A percentile compares a stretch with the other conserved stretches of the same genome.
Evolutionary conservation across 2,888 invertebrate species (phyloP).

Genomic region (Nephrotoma appendiculata): DNA sequence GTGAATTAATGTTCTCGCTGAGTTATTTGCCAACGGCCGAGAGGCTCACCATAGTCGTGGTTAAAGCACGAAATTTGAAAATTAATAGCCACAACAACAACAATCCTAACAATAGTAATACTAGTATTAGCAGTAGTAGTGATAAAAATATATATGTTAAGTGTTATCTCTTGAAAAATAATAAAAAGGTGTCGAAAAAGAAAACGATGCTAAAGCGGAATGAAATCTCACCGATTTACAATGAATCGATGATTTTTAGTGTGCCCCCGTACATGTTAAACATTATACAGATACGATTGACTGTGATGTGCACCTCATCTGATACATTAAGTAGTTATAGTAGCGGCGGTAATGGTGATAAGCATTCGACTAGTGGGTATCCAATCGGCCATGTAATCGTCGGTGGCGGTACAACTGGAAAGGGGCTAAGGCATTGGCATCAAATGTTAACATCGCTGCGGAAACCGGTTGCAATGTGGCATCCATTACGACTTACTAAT

Average conservation of each 20-base stretch:
- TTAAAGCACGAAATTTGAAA: constrained; percentile 55
- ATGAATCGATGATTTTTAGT: constrained; percentile 73
- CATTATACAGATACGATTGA: constrained; percentile 60
- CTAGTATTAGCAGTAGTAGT: background rate
- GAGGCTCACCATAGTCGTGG: constrained; percentile 48
- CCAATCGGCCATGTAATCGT: constrained; percentile 70
- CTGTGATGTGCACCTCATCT: constrained; percentile 34
- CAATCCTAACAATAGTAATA: background rate
- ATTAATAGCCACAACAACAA: constrained; percentile 19
- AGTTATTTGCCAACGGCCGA: constrained; percentile 73
- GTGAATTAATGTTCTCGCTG: constrained; percentile 68
- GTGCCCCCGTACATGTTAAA: constrained; percentile 54
- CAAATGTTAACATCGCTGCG: constrained; percentile 68
- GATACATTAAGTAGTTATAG: constrained; percentile 9
- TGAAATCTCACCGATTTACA: constrained; percentile 63
- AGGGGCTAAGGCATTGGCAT: constrained; percentile 64
- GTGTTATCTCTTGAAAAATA: constrained; percentile 65
- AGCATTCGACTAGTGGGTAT: constrained; percentile 35
- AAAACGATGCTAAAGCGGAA: constrained; percentile 60
- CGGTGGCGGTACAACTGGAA: constrained; percentile 54
- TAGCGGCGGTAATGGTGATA: background rate
- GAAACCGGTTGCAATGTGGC: constrained; percentile 77
- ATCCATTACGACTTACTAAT: constrained; percentile 42
- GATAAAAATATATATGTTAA: constrained; percentile 55
- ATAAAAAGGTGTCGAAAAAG: constrained; percentile 69